Evolutionary conservation across 2,113 vertebrate species (phyloP).

Genomic region (Callipepla squamata): DNA sequence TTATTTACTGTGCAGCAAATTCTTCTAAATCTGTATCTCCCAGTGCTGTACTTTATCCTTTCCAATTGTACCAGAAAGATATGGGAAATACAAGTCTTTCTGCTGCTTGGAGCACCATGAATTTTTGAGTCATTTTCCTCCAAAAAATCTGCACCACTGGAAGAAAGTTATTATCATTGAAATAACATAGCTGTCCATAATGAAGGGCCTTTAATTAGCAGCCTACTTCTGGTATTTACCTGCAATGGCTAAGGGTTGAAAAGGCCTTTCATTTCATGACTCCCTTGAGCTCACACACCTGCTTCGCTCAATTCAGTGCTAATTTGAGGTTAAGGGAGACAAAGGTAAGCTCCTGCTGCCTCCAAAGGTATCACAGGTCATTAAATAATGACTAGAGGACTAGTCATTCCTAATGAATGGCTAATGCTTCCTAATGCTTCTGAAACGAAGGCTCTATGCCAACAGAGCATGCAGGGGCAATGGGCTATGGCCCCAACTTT

Average conservation of each 20-base stretch:
- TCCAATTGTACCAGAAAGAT: neutral
- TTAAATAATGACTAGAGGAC: neutral
- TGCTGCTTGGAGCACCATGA: neutral
- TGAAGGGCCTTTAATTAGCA: neutral
- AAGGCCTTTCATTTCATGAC: neutral
- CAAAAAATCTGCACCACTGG: neutral
- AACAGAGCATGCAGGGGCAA: fast-evolving
- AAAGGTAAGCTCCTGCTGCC: neutral
- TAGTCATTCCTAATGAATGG: neutral
- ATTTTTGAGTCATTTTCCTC: neutral
- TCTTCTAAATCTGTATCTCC: neutral
- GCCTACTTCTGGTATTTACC: neutral
- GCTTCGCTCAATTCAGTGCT: neutral
- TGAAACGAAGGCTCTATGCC: neutral
- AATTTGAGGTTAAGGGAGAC: neutral
- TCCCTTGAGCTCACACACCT: fast-evolving
- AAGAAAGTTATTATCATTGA: neutral
- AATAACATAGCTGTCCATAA: neutral
- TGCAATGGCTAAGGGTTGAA: neutral
- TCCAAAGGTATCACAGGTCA: neutral
- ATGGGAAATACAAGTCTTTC: neutral
- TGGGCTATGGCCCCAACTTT: fast-evolving
- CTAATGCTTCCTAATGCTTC: neutral
- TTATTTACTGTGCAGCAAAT: neutral
- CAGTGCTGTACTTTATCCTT: neutral